Base-by-base conservation (phyloP, 2,113 vertebrate genomes). In the Aptenodytes patagonicus region DNA sequence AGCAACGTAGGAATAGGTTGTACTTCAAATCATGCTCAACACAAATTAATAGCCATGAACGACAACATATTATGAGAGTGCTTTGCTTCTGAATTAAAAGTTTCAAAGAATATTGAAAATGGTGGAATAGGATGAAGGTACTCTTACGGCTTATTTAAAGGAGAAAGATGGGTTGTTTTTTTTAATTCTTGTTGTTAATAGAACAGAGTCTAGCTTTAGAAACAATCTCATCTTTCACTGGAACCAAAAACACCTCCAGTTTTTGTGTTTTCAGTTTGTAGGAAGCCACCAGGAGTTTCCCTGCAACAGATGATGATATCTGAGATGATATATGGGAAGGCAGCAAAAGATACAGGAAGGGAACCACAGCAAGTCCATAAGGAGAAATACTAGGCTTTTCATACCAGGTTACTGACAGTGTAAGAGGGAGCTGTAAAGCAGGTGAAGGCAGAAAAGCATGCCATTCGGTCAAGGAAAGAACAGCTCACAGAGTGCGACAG, bases 321-420 rank as follows among this genome's bases (percentile, higher is more conserved):
- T 64, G 21, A 81, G 40, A 73, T 40, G 51, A 58, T 3, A 83
- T 3, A 26, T 11, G 13, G 25, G 18, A 87, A 31, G 20, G 20
- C 11, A 71, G 24, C 17, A 88, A 65, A 76, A 90, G n/a, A 51
- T 17, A 65, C 3, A 55, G 40, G 32, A 77, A 73, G 24, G 28
- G 68, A 89, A 68, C 18, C 9, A 17, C 14, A 75, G 19, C 4
- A 91, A 46, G 19, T 34, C 44, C 4, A 0, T 40, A 46, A 78
- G 42, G 18, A 81, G 34, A 91, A 91, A 78, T 8, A n/a, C 14
- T 14, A 66, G 7, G 21, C 38, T 81, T 62, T 72, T 61, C 24
- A 5, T 58, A 72, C 13, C 11, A 68, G 18, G 31, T 40, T 61
- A 8, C 13, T 57, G 44, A 58, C 0, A 0, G 31, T 3, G 0